Percentiles rank a stretch among this genome's conserved stretches.
phyloP scores from a whole-genome alignment of 92 coral and sea anemone genomes.

The Zoanthus sociatus region DNA sequence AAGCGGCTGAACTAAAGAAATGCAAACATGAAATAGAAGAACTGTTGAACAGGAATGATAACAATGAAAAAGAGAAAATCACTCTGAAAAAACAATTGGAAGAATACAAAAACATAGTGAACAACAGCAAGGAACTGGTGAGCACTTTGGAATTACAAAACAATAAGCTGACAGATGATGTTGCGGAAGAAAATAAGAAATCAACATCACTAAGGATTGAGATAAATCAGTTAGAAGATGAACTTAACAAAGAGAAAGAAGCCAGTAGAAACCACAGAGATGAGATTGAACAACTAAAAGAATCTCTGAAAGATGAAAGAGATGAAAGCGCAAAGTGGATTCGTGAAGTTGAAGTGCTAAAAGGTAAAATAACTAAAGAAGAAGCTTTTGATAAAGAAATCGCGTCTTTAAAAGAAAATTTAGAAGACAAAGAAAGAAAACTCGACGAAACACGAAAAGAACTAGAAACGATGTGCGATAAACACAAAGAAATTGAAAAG shows the following conservation, averaged over 20 bases:
- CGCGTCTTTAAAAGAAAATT: slow-evolving; percentile 38
- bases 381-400: slow-evolving; percentile 60
- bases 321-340: slow-evolving; percentile 34
- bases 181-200: slow-evolving; percentile 70
- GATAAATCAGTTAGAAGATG: slow-evolving; percentile 68
- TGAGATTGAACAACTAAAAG: slow-evolving; percentile 66
- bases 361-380: slow-evolving; percentile 70
- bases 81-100: slow-evolving; percentile 68
- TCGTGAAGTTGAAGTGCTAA: slow-evolving; percentile 64
- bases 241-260: slow-evolving; percentile 68
- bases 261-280: slow-evolving; percentile 55
- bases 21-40: slow-evolving; percentile 62
- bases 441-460: slow-evolving; percentile 33
- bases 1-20: slow-evolving; percentile 62
- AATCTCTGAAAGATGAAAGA: slow-evolving; percentile 50
- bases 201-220: slow-evolving; percentile 72
- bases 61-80: slow-evolving; percentile 67
- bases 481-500: slow-evolving; percentile 1
- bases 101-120: slow-evolving; percentile 68
- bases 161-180: slow-evolving; percentile 68
- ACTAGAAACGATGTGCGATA: not conserved
- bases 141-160: slow-evolving; percentile 77
- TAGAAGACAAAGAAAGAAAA: slow-evolving; percentile 65
- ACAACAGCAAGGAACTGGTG: slow-evolving; percentile 81
- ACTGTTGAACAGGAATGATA: slow-evolving; percentile 63